A percentile compares a stretch with the other conserved stretches of the same genome.
Conservation (phyloP, 2,888 invertebrate genomes). For the Chironomus riparius region DNA sequence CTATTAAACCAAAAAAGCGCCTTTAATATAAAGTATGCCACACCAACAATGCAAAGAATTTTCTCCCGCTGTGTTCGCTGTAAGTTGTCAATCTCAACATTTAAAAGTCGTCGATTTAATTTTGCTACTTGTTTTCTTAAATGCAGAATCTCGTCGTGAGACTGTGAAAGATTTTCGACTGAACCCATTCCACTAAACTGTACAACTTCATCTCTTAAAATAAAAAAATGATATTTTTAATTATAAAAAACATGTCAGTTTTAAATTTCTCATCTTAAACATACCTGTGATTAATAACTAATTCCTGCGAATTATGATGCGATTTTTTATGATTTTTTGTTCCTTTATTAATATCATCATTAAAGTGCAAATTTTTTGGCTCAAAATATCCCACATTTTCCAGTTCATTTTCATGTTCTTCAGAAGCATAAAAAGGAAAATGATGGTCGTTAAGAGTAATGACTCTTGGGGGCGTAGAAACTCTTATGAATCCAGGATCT, state of each 20-base stretch:
- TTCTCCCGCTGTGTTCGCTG: slow-evolving; percentile 80
- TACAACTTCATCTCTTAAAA: slow-evolving; percentile 57
- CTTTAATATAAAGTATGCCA: slow-evolving; percentile 79
- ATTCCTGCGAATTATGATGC: slow-evolving; percentile 15
- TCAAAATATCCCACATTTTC: slow-evolving; percentile 29
- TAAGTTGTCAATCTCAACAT: slow-evolving; percentile 75
- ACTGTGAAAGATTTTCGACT: slow-evolving; percentile 57
- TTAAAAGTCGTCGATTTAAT: slow-evolving; percentile 75
- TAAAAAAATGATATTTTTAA: neutral
- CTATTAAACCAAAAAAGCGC: slow-evolving; percentile 72
- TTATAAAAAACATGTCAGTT: too few relatives aligned
- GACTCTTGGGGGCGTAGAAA: slow-evolving; percentile 81
- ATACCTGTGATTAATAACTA: slow-evolving; percentile 19
- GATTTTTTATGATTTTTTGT: neutral
- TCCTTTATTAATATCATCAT: neutral
- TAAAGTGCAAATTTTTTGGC: slow-evolving; percentile 5
- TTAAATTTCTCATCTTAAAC: too few relatives aligned
- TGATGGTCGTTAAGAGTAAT: slow-evolving; percentile 79
- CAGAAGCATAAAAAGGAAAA: slow-evolving; percentile 58
- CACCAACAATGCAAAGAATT: slow-evolving; percentile 70
- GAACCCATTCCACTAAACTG: slow-evolving; percentile 44
- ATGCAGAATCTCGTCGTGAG: slow-evolving; percentile 67
- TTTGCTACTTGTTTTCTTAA: slow-evolving; percentile 78
- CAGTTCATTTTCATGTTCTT: slow-evolving; percentile 33
- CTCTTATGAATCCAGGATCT: slow-evolving; percentile 64